These are phyloP conservation scores for Resseliella maxima DNA, from an alignment of 2,888 invertebrate genomes.

Conservation along the genomic window DNA sequence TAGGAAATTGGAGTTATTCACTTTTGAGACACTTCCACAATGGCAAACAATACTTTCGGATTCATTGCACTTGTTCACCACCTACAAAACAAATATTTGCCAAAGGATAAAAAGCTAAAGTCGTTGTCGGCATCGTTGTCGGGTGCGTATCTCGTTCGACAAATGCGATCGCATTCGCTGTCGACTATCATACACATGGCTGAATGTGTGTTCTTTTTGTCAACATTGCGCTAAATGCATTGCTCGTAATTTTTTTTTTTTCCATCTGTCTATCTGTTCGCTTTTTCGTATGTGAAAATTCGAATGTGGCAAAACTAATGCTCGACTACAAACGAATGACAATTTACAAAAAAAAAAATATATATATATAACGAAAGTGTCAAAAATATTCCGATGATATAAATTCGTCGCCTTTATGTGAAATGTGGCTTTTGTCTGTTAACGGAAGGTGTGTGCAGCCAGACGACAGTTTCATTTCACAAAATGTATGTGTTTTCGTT, in stretches of 20 bases:
- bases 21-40: slow-evolving; percentile 44
- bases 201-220: neutral
- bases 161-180: neutral
- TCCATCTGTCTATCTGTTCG: neutral
- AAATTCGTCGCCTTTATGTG: slow-evolving; percentile 19
- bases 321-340: neutral
- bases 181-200: slow-evolving; percentile 3
- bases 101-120: slow-evolving; percentile 25
- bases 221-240: neutral
- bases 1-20: slow-evolving; percentile 51
- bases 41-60: slow-evolving; percentile 35
- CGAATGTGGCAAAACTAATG: slow-evolving; percentile 24
- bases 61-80: slow-evolving; percentile 48
- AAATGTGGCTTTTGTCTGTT: neutral
- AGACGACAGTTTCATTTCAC: slow-evolving; percentile 48
- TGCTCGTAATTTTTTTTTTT: neutral
- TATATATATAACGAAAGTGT: slow-evolving; percentile 43
- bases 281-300: neutral
- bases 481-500: slow-evolving; percentile 19
- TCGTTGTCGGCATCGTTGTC: neutral
- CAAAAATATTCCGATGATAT: slow-evolving; percentile 37
- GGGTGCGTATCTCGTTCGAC: slow-evolving; percentile 16
- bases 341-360: neutral
- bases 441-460: slow-evolving; percentile 33
- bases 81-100: slow-evolving; percentile 48